A percentile compares a stretch with the other conserved stretches of the same genome.
phyloP scores from a whole-genome alignment of 2,113 vertebrate species.

The Acinonyx jubatus region DNA sequence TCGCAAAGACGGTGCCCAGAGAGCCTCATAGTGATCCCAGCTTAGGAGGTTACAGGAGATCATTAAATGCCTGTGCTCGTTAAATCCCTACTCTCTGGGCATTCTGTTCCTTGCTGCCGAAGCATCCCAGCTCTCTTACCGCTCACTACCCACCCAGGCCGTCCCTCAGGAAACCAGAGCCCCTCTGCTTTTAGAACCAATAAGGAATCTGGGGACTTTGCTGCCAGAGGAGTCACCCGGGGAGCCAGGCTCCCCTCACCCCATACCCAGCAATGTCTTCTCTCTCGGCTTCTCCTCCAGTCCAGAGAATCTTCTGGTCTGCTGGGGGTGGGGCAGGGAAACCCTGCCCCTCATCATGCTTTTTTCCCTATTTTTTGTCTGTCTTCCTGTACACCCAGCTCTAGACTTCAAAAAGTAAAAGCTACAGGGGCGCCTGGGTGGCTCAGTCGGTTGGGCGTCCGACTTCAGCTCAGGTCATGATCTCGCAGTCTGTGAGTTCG shows the following conservation, averaged over 20 bases:
- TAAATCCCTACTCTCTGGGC: background rate
- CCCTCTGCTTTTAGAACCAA: background rate
- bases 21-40: background rate
- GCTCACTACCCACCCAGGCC: background rate
- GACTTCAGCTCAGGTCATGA: no score
- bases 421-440: no score
- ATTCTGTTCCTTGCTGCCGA: background rate
- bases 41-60: background rate
- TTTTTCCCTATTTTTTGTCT: background rate
- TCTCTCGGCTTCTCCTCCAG: background rate
- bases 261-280: background rate
- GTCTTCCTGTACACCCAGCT: background rate
- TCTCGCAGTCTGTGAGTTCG: accelerated
- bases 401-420: background rate
- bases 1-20: background rate
- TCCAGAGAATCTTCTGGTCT: background rate
- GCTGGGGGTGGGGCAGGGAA: background rate
- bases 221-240: background rate
- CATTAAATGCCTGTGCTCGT: accelerated
- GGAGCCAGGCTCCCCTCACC: background rate
- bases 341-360: background rate
- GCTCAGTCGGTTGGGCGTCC: no score
- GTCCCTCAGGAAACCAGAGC: background rate
- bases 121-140: background rate
- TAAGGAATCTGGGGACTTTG: no score